Evolutionary conservation across 2,888 invertebrate genomes (phyloP).

Genomic region (Trimorus sp.): DNA sequence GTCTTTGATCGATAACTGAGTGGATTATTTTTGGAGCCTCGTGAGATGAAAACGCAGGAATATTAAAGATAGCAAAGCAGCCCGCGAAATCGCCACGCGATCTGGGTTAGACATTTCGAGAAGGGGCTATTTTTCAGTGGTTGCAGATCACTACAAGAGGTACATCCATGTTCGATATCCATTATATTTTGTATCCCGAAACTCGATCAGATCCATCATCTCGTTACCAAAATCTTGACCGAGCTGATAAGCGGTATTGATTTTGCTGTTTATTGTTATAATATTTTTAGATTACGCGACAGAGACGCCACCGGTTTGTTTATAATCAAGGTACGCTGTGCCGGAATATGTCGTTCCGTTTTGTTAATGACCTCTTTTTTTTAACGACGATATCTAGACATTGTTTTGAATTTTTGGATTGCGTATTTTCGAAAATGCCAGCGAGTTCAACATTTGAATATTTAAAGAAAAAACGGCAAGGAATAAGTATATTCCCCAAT

Average conservation of each 20-base stretch:
- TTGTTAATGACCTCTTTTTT: no score
- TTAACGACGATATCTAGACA: no score
- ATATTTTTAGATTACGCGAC: conserved; percentile 3
- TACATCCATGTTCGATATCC: neutral
- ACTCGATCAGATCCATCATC: conserved; percentile 12
- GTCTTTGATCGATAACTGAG: neutral
- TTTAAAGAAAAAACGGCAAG: no score
- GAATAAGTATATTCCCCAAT: no score
- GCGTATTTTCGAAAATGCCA: no score
- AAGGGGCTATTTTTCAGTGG: no score
- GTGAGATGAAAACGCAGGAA: neutral
- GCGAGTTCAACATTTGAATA: no score
- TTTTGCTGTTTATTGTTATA: conserved; percentile 17
- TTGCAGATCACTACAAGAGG: neutral
- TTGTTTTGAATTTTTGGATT: no score
- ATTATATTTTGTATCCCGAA: neutral
- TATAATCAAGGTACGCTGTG: no score
- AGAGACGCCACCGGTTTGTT: no score
- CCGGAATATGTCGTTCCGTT: no score
- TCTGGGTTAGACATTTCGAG: no score
- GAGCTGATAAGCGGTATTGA: conserved; percentile 23
- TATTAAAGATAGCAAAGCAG: neutral
- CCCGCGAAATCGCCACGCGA: neutral
- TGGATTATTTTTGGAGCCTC: neutral
- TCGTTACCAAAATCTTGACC: conserved; percentile 18